Evolutionary conservation across 35 echinoderm and acorn worm genomes (phyloP), one percentile per base, ranked within the genome.

Genomic region (Lytechinus pictus): DNA sequence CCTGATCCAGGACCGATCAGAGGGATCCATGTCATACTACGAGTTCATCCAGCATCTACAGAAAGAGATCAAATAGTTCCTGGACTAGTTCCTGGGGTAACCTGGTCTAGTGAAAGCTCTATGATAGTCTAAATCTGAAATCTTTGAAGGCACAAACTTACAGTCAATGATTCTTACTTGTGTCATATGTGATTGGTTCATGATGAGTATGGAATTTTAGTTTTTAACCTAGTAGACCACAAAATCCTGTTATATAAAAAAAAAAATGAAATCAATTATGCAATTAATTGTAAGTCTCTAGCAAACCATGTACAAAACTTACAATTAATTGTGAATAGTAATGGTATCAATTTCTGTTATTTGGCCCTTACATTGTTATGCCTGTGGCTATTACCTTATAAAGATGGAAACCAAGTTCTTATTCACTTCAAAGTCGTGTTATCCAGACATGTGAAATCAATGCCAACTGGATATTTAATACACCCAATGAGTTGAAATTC

Each of bases 21-120:
- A 99, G 92, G 97, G 97, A 44, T 97, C 96, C 55, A 99, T 98
- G 98, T 99, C 98, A 8, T 99, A 99, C 95, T 99, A 98, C 88
- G 98, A 99, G 57, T 99, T 98, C 96, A 87, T 99, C 6, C 98
- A 98, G 87, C 98, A 99, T 96, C 95, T 99, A 10, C 97, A 98
- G 86, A 99, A 99, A 92, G 97, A 99, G 86, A 92, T 99, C 53
- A 99, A 99, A 86, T 97, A 94, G 56, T 52, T 90, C 88, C 88
- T 14, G 29, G 88, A 90, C 88, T 44, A 44, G 33, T 44, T 44
- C 88, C 29, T 21, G 29, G 3, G 13, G 52, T 28, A 90, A 54
- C 27, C 16, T 52, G 28, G 28, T 28, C 88, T 12, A 29, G 52
- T 44, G 11, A 54, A 52, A 90, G 88, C 4, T 90, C 10, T 79